A percentile compares a stretch with the other conserved stretches of the same genome.
Conservation (phyloP, 1,140 invertebrate species). For the Trichogramma pretiosum region DNA sequence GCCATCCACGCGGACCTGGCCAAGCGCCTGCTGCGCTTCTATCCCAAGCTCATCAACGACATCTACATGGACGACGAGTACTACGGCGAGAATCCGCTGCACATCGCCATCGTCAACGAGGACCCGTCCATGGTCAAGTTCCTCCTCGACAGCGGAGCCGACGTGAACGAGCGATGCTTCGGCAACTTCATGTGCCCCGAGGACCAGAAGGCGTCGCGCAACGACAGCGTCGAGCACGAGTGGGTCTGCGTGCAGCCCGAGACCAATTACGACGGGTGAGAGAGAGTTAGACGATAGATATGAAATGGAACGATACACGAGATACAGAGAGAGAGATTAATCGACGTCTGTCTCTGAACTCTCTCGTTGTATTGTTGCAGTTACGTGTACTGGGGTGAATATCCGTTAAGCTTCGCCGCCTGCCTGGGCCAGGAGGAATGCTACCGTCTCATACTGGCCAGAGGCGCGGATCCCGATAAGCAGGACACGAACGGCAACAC, state of each 20-base stretch:
- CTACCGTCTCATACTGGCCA: conserved; percentile 84
- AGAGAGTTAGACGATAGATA: not conserved
- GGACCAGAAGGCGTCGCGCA: conserved; percentile 86
- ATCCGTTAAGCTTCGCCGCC: conserved; percentile 91
- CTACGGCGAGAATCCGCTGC: conserved; percentile 88
- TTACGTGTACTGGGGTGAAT: conserved; percentile 98
- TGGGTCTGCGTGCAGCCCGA: conserved; percentile 75
- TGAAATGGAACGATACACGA: no score
- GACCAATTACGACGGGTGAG: conserved; percentile 89
- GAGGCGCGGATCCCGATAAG: conserved; percentile 88
- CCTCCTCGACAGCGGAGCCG: conserved; percentile 81
- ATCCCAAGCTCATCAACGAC: conserved; percentile 92
- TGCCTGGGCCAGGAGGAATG: conserved; percentile 96
- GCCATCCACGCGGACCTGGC: conserved; percentile 87
- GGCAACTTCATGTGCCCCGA: conserved; percentile 96
- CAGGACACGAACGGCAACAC: conserved; percentile 98
- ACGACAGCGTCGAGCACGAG: conserved; percentile 84
- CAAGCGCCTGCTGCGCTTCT: conserved; percentile 81
- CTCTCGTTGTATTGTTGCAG: no score
- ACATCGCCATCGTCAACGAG: conserved; percentile 97
- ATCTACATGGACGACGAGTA: conserved; percentile 95
- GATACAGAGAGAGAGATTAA: no score
- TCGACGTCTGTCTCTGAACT: no score
- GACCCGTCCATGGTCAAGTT: conserved; percentile 96
- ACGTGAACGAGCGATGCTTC: conserved; percentile 82